Evolutionary conservation across 2,797 vertebrate species (phyloP), one percentile per base, ranked within the genome.

Genomic region (Podarcis siculus): DNA sequence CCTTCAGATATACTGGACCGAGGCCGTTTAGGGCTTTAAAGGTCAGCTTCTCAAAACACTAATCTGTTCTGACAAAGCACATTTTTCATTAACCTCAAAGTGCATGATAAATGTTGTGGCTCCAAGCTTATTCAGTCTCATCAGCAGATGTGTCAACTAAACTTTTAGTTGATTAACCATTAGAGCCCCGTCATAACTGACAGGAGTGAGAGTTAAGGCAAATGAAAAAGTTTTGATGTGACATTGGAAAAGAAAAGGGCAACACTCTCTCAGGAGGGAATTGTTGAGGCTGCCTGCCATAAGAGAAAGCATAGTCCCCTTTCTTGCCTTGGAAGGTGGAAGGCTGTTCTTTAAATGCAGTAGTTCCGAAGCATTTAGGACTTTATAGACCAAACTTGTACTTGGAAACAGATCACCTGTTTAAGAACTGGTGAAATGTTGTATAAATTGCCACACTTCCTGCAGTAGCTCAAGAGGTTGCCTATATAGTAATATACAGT

Each of bases 111-210:
- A 23, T 13, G 12, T 9, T 10, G n/a, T n/a, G 17, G 39, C 39
- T 69, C 15, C 9, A 42, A 82, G 8, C 39, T 37, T 82, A 39
- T 39, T 61, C 27, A 73, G 88, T 91, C 83, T 85, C 79, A 79
- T 83, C 83, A 85, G 55, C 15, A 19, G 82, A 85, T 82, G 32
- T 39, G 79, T 25, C 64, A 89, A 64, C 75, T 91, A 82, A 17
- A 87, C 66, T 25, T 73, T 88, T 49, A 64, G 1, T 55, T 61
- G 25, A 21, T 64, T 30, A 39, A 9, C 45, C 58, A 84, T 69
- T 73, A 55, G 8, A 6, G 15, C 21, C 23, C 6, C 37, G n/a
- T 55, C 17, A 66, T 83, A n/a, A 21, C 49, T 45, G 66, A 8
- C 17, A 71, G 32, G 66, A 15, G 21, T 82, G 37, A 69, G 15